These are phyloP conservation scores for Typhlichthys eigenmanni DNA, from an alignment of 2,797 vertebrate species.

Conservation along the genomic window DNA sequence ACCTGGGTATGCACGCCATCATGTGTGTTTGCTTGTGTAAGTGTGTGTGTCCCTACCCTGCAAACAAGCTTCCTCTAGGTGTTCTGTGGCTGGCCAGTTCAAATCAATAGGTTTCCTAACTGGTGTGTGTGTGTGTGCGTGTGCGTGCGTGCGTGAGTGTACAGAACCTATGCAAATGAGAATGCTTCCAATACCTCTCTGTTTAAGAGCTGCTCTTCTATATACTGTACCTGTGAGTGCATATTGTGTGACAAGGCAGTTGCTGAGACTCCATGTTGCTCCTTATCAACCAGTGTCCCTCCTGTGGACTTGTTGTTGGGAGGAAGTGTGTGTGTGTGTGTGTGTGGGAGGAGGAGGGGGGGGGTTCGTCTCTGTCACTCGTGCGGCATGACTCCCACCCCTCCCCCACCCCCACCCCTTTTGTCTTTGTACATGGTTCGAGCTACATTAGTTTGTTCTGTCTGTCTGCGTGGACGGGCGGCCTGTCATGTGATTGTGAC, in stretches of 20 bases:
- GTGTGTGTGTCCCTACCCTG: constrained; percentile 38
- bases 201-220: constrained; percentile 27
- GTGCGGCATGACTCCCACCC: constrained; percentile 22
- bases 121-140: constrained; percentile 35
- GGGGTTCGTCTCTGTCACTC: constrained; percentile 42
- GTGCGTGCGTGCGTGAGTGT: neutral
- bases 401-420: constrained; percentile 7
- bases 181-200: constrained; percentile 14
- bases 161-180: constrained; percentile 47
- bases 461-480: constrained; percentile 53
- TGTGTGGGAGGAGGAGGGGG: neutral
- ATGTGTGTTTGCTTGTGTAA: constrained; percentile 4
- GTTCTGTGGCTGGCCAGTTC: constrained; percentile 43
- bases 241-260: constrained; percentile 24
- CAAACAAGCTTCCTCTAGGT: constrained; percentile 57
- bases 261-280: constrained; percentile 47
- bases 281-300: constrained; percentile 37
- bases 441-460: constrained; percentile 29
- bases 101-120: constrained; percentile 63
- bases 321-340: too few relatives aligned
- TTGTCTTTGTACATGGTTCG: constrained; percentile 31
- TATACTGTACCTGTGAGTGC: constrained; percentile 3
- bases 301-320: neutral
- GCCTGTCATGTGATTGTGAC: constrained; percentile 62
- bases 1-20: neutral